phyloP scores from a whole-genome alignment of 2,113 vertebrate species.

The Romanogobio albipinnatus region DNA sequence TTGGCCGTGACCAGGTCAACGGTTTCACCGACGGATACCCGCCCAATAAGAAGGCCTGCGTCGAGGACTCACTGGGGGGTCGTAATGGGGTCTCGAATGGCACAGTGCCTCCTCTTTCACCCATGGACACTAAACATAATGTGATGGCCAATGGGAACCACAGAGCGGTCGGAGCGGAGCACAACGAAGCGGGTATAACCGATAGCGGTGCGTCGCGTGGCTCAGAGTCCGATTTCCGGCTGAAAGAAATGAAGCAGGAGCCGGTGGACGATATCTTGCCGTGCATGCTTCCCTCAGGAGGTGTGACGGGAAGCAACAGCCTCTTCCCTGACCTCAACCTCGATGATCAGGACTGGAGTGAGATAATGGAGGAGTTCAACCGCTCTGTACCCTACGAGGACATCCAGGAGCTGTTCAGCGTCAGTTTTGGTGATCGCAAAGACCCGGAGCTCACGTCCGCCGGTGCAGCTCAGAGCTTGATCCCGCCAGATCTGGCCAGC shows the following conservation, averaged over 20 bases:
- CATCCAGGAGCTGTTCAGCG: slow-evolving; percentile 97
- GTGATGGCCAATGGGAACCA: slow-evolving; percentile 77
- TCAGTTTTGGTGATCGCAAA: slow-evolving; percentile 94
- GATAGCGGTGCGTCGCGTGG: slow-evolving; percentile 74
- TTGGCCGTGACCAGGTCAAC: slow-evolving; percentile 86
- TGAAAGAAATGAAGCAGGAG: slow-evolving; percentile 96
- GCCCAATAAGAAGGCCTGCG: slow-evolving; percentile 85
- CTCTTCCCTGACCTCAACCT: slow-evolving; percentile 96
- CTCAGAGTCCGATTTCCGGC: slow-evolving; percentile 78
- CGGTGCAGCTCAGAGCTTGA: slow-evolving; percentile 56
- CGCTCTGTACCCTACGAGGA: slow-evolving; percentile 92
- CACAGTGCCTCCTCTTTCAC: slow-evolving; percentile 73
- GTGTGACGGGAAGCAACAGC: slow-evolving; percentile 83
- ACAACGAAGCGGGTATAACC: slow-evolving; percentile 72
- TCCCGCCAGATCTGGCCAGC: slow-evolving; percentile 81
- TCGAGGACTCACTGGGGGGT: slow-evolving; percentile 77
- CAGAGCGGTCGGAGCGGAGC: slow-evolving; percentile 68
- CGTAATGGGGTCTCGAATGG: slow-evolving; percentile 82
- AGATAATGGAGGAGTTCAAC: slow-evolving; percentile 97
- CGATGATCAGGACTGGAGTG: slow-evolving; percentile 97
- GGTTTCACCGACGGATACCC: slow-evolving; percentile 88
- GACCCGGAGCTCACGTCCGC: slow-evolving; percentile 79
- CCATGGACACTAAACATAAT: slow-evolving; percentile 83
- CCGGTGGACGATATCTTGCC: slow-evolving; percentile 89
- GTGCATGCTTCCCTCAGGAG: slow-evolving; percentile 85